phyloP scores from a whole-genome alignment of 1,140 invertebrate genomes.

The Pantala flavescens region DNA sequence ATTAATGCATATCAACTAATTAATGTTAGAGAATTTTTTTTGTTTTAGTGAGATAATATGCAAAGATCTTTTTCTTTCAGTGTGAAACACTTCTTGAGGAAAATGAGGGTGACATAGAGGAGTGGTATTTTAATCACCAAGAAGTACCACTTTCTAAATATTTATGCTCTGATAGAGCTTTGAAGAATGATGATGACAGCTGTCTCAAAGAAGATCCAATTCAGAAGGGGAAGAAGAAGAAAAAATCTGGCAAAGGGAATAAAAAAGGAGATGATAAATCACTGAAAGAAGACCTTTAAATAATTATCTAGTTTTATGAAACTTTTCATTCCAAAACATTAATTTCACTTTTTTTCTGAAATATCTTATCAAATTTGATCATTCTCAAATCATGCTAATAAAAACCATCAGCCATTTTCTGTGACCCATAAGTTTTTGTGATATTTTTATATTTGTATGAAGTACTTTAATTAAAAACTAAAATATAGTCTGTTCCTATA shows the following conservation, averaged over 20 bases:
- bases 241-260: not conserved
- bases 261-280: not conserved
- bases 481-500: too few relatives aligned
- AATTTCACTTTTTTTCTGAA: too few relatives aligned
- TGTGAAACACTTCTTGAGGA: slow-evolving; percentile 69
- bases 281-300: not conserved
- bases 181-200: slow-evolving; percentile 48
- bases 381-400: too few relatives aligned
- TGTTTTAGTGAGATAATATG: too few relatives aligned
- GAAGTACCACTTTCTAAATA: slow-evolving; percentile 49
- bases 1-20: too few relatives aligned
- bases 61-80: slow-evolving; percentile 26
- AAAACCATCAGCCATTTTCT: too few relatives aligned
- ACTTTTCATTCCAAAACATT: too few relatives aligned
- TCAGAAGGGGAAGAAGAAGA: not conserved
- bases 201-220: slow-evolving; percentile 53
- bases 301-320: not conserved
- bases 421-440: too few relatives aligned
- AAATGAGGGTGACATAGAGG: slow-evolving; percentile 60
- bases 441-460: too few relatives aligned
- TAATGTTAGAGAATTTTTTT: too few relatives aligned
- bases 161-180: slow-evolving; percentile 56
- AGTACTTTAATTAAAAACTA: too few relatives aligned
- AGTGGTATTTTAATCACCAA: slow-evolving; percentile 69
- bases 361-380: too few relatives aligned